These are phyloP conservation scores for Pardosa pseudoannulata DNA, from an alignment of 2,888 invertebrate genomes.

Conservation along the genomic window DNA sequence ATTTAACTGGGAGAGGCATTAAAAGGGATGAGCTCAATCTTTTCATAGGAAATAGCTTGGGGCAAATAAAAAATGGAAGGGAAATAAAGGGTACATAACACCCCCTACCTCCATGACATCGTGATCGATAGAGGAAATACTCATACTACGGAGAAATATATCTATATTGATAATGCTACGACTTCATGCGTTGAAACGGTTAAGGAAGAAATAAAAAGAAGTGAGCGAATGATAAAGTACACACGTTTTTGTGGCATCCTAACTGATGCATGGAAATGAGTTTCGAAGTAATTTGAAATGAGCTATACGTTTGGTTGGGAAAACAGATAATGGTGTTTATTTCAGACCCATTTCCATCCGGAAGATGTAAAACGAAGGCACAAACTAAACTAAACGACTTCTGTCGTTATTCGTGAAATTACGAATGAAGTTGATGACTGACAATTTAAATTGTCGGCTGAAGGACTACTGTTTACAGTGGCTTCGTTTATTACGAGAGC, in stretches of 20 bases:
- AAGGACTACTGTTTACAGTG: too few relatives aligned
- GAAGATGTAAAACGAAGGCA: too few relatives aligned
- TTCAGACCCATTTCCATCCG: too few relatives aligned
- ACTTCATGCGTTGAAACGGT: neutral
- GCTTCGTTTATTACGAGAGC: too few relatives aligned
- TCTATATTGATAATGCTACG: neutral
- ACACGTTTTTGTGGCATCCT: neutral
- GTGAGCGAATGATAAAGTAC: neutral
- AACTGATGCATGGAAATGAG: neutral
- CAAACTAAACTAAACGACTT: too few relatives aligned
- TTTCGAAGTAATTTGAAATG: neutral
- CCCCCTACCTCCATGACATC: neutral
- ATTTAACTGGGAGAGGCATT: neutral
- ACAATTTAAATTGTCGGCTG: too few relatives aligned
- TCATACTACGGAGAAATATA: neutral
- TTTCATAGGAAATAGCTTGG: neutral
- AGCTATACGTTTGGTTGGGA: neutral
- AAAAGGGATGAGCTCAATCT: neutral
- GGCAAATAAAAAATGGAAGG: neutral
- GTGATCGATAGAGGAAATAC: neutral
- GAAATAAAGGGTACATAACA: neutral
- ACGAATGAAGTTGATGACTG: too few relatives aligned
- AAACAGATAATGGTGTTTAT: too few relatives aligned
- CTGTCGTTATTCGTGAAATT: too few relatives aligned
- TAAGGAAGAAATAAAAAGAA: neutral